Conservation (phyloP, 2,797 vertebrate genomes). For the Melanotaenia nigrans region DNA sequence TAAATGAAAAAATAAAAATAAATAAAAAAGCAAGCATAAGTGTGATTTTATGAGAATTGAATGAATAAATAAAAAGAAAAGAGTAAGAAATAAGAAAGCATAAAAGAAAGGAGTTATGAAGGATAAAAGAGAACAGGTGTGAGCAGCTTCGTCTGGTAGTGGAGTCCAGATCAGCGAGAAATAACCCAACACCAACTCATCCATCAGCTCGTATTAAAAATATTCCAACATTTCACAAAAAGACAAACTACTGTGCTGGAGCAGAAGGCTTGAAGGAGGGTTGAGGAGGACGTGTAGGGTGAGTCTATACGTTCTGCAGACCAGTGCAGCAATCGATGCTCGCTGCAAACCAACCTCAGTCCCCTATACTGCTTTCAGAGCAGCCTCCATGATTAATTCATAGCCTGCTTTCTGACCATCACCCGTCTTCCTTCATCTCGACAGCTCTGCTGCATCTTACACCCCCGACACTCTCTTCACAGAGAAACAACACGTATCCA, state of each 20-base stretch:
- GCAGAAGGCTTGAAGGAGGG: not conserved
- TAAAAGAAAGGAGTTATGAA: constrained; percentile 5
- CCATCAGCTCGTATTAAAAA: constrained; percentile 14
- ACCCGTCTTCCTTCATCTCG: constrained; percentile 31
- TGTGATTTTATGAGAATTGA: not conserved
- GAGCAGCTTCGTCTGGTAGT: not conserved
- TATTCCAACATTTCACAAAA: not conserved
- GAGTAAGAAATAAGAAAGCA: not conserved
- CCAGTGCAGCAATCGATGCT: constrained; percentile 66
- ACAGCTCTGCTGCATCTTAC: constrained; percentile 35
- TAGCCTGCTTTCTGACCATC: constrained; percentile 38
- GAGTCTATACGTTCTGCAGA: constrained; percentile 6
- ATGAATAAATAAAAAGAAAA: not conserved
- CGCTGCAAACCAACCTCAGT: constrained; percentile 39
- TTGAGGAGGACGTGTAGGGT: not conserved
- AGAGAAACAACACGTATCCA: too few relatives aligned
- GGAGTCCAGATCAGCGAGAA: not conserved
- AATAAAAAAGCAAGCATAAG: not conserved
- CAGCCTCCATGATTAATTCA: constrained; percentile 78
- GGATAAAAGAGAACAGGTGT: constrained; percentile 3
- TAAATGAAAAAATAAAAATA: not conserved
- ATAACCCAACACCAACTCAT: not conserved
- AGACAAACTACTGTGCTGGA: not conserved
- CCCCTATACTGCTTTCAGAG: constrained; percentile 61
- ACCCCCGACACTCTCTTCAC: not conserved